Evolutionary conservation across 2,888 invertebrate genomes (phyloP).

Genomic region (Cheilosia vernalis): DNA sequence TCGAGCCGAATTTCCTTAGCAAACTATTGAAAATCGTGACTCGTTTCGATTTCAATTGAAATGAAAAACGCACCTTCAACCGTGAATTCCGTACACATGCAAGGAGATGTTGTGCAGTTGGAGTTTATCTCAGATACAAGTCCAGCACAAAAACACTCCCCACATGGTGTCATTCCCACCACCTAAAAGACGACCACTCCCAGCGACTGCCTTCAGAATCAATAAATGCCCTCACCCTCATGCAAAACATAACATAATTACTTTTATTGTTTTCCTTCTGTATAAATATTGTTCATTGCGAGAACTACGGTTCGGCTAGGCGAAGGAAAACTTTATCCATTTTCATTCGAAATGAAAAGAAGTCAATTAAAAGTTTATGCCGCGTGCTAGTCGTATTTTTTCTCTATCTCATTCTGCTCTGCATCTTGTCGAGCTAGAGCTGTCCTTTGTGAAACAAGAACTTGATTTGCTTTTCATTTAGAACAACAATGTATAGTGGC

Average conservation of each 20-base stretch:
- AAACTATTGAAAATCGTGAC: not conserved
- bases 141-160: too few relatives aligned
- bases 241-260: conserved; percentile 32
- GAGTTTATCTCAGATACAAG: not conserved
- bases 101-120: not conserved
- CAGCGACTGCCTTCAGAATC: conserved; percentile 3
- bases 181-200: not conserved
- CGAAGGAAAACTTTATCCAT: conserved; percentile 59
- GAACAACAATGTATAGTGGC: conserved; percentile 31
- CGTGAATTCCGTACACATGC: too few relatives aligned
- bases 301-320: not conserved
- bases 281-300: conserved; percentile 55
- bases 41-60: too few relatives aligned
- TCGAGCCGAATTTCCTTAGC: not conserved
- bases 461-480: conserved; percentile 49
- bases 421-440: conserved; percentile 19
- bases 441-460: conserved; percentile 47
- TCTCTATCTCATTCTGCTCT: not conserved
- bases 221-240: conserved; percentile 19
- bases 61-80: too few relatives aligned
- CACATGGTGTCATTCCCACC: too few relatives aligned
- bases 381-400: conserved; percentile 36
- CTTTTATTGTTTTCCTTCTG: conserved; percentile 52
- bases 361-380: conserved; percentile 72
- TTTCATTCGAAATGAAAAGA: conserved; percentile 68